These are phyloP conservation scores for Meandrusa payeni DNA, from an alignment of 2,888 invertebrate species.

Conservation along the genomic window DNA sequence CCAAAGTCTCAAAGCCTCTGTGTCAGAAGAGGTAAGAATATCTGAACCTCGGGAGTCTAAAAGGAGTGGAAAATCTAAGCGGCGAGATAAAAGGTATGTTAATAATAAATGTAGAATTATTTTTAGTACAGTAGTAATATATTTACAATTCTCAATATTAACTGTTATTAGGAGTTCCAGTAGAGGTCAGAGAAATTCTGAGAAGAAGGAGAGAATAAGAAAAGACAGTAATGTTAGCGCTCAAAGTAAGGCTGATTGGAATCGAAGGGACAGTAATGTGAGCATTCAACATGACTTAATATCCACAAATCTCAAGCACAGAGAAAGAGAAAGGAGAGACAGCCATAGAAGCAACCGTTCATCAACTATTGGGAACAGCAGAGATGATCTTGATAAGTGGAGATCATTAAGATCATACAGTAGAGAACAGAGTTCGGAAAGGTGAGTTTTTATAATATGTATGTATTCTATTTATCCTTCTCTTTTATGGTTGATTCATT, in stretches of 20 bases:
- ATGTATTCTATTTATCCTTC: slow-evolving; percentile 6
- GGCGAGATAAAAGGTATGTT: slow-evolving; percentile 61
- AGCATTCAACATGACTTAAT: slow-evolving; percentile 61
- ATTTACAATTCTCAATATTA: too few species aligned
- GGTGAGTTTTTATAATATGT: slow-evolving; percentile 45
- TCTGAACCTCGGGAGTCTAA: slow-evolving; percentile 55
- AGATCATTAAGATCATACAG: slow-evolving; percentile 71
- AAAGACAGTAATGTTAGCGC: slow-evolving; percentile 65
- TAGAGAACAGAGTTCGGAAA: slow-evolving; percentile 74
- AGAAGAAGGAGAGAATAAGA: slow-evolving; percentile 62
- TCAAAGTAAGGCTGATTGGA: slow-evolving; percentile 55
- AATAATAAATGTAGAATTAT: neutral
- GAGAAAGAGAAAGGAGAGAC: slow-evolving; percentile 62
- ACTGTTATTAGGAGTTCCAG: slow-evolving; percentile 62
- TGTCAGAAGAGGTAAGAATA: slow-evolving; percentile 53
- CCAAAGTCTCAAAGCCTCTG: slow-evolving; percentile 47
- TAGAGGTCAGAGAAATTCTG: slow-evolving; percentile 60
- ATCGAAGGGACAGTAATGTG: slow-evolving; percentile 61
- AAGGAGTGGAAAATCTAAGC: slow-evolving; percentile 55
- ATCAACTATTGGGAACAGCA: slow-evolving; percentile 69
- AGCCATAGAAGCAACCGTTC: slow-evolving; percentile 71
- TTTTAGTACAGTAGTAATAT: slow-evolving; percentile 1
- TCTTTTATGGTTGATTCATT: too few species aligned
- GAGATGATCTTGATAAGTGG: slow-evolving; percentile 73
- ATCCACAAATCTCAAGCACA: slow-evolving; percentile 49